phyloP scores from a whole-genome alignment of 2,888 invertebrate genomes.

The Andrena camellia region DNA sequence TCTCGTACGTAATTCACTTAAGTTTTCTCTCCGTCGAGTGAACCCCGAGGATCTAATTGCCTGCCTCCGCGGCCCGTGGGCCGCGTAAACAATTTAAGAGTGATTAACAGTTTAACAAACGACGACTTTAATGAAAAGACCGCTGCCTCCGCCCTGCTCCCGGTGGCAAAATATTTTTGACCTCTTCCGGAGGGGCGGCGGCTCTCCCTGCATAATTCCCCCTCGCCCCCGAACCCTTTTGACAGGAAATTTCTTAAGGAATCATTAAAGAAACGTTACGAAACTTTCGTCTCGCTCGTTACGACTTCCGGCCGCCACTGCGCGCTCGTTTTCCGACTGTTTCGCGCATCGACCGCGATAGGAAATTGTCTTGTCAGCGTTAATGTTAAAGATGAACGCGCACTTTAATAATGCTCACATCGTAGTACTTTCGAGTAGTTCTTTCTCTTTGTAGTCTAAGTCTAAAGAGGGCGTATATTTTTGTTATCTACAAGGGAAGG shows the following conservation, averaged over 20 bases:
- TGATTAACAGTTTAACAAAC: conserved; percentile 56
- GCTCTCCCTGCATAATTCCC: conserved; percentile 16
- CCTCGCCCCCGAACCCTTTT: background rate
- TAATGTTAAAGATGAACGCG: background rate
- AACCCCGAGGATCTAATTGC: conserved; percentile 50
- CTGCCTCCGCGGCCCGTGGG: conserved; percentile 12
- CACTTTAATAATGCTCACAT: background rate
- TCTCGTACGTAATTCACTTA: conserved; percentile 62
- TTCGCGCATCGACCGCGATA: conserved; percentile 17
- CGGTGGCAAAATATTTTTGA: conserved; percentile 49
- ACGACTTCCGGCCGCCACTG: conserved; percentile 1
- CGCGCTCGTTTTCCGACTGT: conserved; percentile 23
- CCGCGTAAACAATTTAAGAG: conserved; percentile 60
- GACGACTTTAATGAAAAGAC: conserved; percentile 49
- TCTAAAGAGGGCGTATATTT: too few relatives aligned
- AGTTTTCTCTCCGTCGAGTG: conserved; percentile 54
- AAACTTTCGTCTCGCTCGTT: conserved; percentile 37
- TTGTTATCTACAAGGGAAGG: too few relatives aligned
- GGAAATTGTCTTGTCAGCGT: conserved; percentile 7
- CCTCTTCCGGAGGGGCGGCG: background rate
- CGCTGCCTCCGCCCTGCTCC: background rate
- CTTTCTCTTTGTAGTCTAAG: too few relatives aligned
- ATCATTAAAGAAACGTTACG: conserved; percentile 39
- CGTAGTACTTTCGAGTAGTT: too few relatives aligned
- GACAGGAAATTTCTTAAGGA: conserved; percentile 46